These are phyloP conservation scores for Atherinosoma microstoma DNA, from an alignment of 2,797 vertebrate genomes.

Conservation along the genomic window DNA sequence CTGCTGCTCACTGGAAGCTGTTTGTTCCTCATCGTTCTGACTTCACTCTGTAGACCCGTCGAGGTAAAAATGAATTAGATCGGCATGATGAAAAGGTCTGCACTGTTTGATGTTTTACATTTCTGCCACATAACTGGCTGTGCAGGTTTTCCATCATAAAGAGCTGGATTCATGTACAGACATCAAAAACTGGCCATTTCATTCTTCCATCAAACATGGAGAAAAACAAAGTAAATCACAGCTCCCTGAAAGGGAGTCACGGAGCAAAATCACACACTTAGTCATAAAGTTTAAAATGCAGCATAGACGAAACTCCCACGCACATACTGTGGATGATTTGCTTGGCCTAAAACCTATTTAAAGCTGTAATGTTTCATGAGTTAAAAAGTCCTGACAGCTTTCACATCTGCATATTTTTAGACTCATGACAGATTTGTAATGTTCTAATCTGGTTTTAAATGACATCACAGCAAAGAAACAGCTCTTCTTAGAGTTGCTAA, in stretches of 20 bases:
- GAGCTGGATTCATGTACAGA: background rate
- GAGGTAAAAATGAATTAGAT: background rate
- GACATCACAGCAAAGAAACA: no score
- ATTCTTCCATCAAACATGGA: background rate
- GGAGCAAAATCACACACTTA: background rate
- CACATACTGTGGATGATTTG: slow-evolving; percentile 62
- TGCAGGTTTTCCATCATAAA: background rate
- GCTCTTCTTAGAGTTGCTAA: no score
- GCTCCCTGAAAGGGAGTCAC: background rate
- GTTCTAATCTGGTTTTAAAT: no score
- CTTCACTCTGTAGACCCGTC: background rate
- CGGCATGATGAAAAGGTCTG: background rate
- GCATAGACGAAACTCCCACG: slow-evolving; percentile 48
- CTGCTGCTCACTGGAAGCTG: background rate
- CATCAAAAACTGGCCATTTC: background rate
- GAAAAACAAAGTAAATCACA: background rate
- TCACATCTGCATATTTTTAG: no score
- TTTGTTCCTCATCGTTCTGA: background rate
- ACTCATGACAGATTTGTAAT: no score
- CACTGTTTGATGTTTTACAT: background rate
- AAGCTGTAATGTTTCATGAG: background rate
- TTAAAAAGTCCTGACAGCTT: background rate
- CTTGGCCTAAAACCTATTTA: slow-evolving; percentile 29
- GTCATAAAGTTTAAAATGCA: background rate
- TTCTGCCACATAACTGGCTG: background rate